Conservation (phyloP, 2,888 invertebrate species). For the Rhynchonema sp. region DNA sequence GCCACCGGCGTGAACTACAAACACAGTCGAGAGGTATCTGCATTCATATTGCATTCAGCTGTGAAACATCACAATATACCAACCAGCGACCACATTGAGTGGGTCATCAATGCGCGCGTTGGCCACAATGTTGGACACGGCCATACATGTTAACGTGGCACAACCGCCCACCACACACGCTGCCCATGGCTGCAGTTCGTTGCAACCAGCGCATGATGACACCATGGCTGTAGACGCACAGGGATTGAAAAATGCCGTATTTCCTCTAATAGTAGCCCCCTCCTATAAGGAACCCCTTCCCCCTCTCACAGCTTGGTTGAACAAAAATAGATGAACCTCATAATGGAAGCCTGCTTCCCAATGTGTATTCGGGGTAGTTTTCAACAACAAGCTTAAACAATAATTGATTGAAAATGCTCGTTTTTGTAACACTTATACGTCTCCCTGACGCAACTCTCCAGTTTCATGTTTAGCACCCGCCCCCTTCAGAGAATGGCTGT, state of each 20-base stretch:
- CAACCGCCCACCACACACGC: slow-evolving; percentile 26
- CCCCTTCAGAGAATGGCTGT: too few species aligned
- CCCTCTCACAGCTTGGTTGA: background rate
- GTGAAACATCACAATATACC: background rate
- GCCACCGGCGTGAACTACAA: slow-evolving; percentile 32
- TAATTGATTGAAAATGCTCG: too few species aligned
- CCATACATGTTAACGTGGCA: too few species aligned
- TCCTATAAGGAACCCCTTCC: too few species aligned
- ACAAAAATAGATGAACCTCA: background rate
- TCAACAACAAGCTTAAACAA: too few species aligned
- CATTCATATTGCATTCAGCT: background rate
- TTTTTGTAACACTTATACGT: too few species aligned
- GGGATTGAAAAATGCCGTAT: background rate
- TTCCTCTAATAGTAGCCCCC: too few species aligned
- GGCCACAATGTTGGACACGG: slow-evolving; percentile 11
- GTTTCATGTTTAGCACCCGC: too few species aligned
- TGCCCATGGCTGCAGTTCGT: slow-evolving; percentile 29
- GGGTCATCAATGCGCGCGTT: slow-evolving; percentile 29
- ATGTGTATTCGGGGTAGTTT: background rate
- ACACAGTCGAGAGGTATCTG: background rate
- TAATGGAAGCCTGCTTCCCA: background rate
- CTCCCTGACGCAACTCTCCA: too few species aligned
- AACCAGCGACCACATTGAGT: slow-evolving; percentile 31
- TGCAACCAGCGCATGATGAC: slow-evolving; percentile 32
- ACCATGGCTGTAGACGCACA: slow-evolving; percentile 15